phyloP scores from a whole-genome alignment of 1,140 invertebrate species.

The Neodiprion virginianus region DNA sequence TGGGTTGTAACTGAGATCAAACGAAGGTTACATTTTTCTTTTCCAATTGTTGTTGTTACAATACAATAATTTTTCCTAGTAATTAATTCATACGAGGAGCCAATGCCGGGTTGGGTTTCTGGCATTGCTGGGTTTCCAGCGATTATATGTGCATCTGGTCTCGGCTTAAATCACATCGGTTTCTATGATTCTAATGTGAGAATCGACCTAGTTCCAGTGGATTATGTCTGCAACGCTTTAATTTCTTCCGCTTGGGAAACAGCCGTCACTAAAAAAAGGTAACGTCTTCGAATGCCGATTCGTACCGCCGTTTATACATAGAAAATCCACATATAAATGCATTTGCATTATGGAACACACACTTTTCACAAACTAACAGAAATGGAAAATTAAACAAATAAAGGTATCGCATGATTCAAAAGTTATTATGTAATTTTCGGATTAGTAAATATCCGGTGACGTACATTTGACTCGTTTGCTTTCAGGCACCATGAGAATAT shows the following conservation, averaged over 20 bases:
- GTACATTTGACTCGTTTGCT: neutral
- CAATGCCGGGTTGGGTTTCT: conserved; percentile 72
- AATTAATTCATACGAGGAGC: conserved; percentile 46
- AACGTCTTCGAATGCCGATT: neutral
- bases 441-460: neutral
- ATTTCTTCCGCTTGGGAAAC: conserved; percentile 65
- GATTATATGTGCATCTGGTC: conserved; percentile 56
- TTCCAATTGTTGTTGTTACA: neutral
- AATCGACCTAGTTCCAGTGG: conserved; percentile 72
- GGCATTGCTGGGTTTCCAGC: conserved; percentile 73
- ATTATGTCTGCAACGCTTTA: conserved; percentile 69
- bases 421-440: neutral
- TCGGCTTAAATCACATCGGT: conserved; percentile 68
- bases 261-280: conserved; percentile 23
- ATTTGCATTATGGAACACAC: neutral
- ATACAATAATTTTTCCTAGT: conserved; percentile 35
- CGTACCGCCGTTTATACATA: neutral
- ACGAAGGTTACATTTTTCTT: neutral
- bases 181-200: conserved; percentile 50
- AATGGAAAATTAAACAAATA: neutral
- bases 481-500: conserved; percentile 3
- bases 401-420: neutral
- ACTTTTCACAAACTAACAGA: neutral
- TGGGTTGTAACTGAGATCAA: neutral
- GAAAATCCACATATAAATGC: neutral